Conservation (phyloP, 2,113 vertebrate genomes). For the Sinocyclocheilus rhinocerous region DNA sequence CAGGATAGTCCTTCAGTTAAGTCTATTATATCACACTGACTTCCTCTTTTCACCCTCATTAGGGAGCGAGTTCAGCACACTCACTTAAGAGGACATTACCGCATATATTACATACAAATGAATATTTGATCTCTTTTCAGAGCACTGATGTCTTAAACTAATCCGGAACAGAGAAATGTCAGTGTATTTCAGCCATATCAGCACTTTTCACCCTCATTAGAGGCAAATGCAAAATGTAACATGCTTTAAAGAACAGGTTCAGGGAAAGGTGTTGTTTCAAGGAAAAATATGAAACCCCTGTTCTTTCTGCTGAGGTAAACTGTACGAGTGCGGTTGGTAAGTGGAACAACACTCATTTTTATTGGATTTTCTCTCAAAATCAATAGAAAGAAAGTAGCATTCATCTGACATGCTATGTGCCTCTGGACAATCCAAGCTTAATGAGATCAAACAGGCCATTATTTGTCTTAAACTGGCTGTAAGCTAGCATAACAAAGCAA, state of each 20-base stretch:
- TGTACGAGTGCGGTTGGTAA: background rate
- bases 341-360: slow-evolving; percentile 11
- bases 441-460: slow-evolving; percentile 27
- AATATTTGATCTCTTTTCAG: slow-evolving; percentile 25
- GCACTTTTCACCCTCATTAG: slow-evolving; percentile 7
- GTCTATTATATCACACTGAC: background rate
- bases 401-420: background rate
- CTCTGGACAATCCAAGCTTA: background rate
- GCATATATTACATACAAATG: slow-evolving; percentile 18
- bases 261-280: background rate
- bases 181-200: slow-evolving; percentile 2
- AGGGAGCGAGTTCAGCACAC: slow-evolving; percentile 3
- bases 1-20: background rate
- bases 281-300: background rate
- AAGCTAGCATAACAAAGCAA: background rate
- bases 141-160: background rate
- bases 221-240: background rate
- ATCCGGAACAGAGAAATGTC: slow-evolving; percentile 6
- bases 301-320: slow-evolving; percentile 2
- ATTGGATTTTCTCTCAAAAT: slow-evolving; percentile 25
- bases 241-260: slow-evolving; percentile 11
- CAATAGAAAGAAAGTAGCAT: slow-evolving; percentile 7
- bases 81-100: slow-evolving; percentile 24
- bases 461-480: background rate
- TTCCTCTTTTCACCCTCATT: slow-evolving; percentile 34